Evolutionary conservation across 2,888 invertebrate species (phyloP), one percentile per base, ranked within the genome.

Genomic region (Orthosia gothica): DNA sequence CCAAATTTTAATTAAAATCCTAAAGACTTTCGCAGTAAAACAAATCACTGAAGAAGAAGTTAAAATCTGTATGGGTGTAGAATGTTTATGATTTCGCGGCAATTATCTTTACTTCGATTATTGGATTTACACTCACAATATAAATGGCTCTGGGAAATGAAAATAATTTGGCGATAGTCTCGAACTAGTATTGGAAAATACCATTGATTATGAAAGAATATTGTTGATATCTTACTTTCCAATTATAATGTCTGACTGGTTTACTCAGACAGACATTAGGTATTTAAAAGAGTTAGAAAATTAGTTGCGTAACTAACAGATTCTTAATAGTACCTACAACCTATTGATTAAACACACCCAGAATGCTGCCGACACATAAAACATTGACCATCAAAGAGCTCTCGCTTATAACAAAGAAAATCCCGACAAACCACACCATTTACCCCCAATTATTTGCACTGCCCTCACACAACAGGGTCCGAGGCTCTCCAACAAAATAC

Each of bases 1-100:
- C 72, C 63, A 47, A 32, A 47, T 68, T 82, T 84, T 81, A 75
- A 83, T 86, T 75, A 83, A 79, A 79, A 76, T 69, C 54, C 47
- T 58, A 26, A 57, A 73, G 15, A 40, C n/a, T 63, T 55, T 62
- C 23, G 18, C 16, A 23, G 13, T 57, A n/a, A 74, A 49, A 40
- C 20, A 47, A 45, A 72, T 71, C 13, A 13, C 62, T 52, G 9
- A 40, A 54, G 52, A 54, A 23, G 52, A 40, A 50, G 58, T 20
- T 45, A 13, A 3, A 15, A 5, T 59, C 5, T 75, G 15, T 40
- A 18, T 16, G 20, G 20, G n/a, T 20, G 26, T 47, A 5, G 5
- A 52, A 50, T 57, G 49, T 54, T 54, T 5, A 13, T 18, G 9
- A 52, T 16, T 58, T 13, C 15, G 20, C 1, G 26, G 40, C 49